phyloP scores from a whole-genome alignment of 2,888 invertebrate species.

The Ctena decussata region DNA sequence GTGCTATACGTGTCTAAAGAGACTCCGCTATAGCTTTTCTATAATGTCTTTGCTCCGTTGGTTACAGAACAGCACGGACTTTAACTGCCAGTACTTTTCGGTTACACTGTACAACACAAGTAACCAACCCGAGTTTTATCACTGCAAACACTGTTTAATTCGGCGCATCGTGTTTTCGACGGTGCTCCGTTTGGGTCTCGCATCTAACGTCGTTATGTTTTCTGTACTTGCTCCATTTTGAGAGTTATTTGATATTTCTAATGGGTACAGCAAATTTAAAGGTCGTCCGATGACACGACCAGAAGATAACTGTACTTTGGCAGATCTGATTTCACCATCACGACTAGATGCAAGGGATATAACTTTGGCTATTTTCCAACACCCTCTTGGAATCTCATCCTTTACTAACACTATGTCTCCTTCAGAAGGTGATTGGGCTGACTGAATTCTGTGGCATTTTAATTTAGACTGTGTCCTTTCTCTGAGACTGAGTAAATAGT shows the following conservation, averaged over 20 bases:
- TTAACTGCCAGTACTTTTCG: neutral
- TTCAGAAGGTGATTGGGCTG: neutral
- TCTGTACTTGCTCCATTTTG: neutral
- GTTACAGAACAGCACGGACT: neutral
- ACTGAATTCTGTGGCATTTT: no score
- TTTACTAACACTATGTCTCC: slow-evolving; percentile 28
- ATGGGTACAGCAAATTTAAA: slow-evolving; percentile 19
- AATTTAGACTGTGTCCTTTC: slow-evolving; percentile 26
- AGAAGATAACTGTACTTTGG: slow-evolving; percentile 23
- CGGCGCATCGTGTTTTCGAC: neutral
- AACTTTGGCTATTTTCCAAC: slow-evolving; percentile 16
- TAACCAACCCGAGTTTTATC: neutral
- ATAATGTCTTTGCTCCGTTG: neutral
- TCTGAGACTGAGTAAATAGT: slow-evolving; percentile 24
- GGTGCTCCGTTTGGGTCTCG: neutral
- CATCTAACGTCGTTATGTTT: neutral
- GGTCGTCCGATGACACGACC: slow-evolving; percentile 21
- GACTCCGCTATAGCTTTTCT: neutral
- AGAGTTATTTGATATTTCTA: neutral
- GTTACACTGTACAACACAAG: neutral
- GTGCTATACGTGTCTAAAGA: neutral
- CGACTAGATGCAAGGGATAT: slow-evolving; percentile 10
- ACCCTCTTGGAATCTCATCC: slow-evolving; percentile 19
- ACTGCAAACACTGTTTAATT: neutral
- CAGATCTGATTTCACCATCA: slow-evolving; percentile 21